Evolutionary conservation across 2,888 invertebrate genomes (phyloP).

Genomic region (Agrotis exclamationis): DNA sequence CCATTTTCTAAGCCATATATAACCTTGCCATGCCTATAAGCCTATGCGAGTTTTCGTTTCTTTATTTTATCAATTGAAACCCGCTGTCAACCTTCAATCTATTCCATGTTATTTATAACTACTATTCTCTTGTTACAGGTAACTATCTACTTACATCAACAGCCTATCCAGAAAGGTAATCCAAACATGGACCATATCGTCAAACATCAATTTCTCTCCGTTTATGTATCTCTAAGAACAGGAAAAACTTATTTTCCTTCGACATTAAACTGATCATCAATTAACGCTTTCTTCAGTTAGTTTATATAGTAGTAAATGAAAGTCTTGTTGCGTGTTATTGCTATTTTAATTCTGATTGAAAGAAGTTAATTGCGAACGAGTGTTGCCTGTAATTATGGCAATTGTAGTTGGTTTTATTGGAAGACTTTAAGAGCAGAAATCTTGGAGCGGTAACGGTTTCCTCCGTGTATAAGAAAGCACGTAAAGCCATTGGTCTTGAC

Average conservation of each 20-base stretch:
- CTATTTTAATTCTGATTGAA: constrained; percentile 42
- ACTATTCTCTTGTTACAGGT: constrained; percentile 68
- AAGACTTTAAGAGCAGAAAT: background rate
- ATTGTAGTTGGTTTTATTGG: constrained; percentile 3
- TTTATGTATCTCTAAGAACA: constrained; percentile 41
- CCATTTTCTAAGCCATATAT: too few relatives aligned
- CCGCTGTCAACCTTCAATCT: background rate
- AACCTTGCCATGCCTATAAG: too few relatives aligned
- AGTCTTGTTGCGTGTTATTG: constrained; percentile 30
- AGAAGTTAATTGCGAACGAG: constrained; percentile 11
- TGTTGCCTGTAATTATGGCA: constrained; percentile 15
- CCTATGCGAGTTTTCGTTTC: too few relatives aligned
- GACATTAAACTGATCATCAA: constrained; percentile 30
- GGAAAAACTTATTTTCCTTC: constrained; percentile 57
- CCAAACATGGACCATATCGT: constrained; percentile 12
- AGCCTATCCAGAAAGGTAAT: constrained; percentile 46
- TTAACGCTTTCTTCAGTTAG: constrained; percentile 47
- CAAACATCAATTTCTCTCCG: constrained; percentile 59
- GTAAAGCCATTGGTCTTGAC: too few relatives aligned
- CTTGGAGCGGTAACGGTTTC: background rate
- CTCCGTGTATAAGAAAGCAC: too few relatives aligned
- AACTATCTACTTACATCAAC: constrained; percentile 40
- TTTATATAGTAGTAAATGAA: constrained; percentile 38
- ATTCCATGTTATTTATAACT: constrained; percentile 46
- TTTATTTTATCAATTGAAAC: background rate